These are phyloP conservation scores for Tachuris rubrigastra DNA, from an alignment of 2,113 vertebrate species.

Conservation along the genomic window DNA sequence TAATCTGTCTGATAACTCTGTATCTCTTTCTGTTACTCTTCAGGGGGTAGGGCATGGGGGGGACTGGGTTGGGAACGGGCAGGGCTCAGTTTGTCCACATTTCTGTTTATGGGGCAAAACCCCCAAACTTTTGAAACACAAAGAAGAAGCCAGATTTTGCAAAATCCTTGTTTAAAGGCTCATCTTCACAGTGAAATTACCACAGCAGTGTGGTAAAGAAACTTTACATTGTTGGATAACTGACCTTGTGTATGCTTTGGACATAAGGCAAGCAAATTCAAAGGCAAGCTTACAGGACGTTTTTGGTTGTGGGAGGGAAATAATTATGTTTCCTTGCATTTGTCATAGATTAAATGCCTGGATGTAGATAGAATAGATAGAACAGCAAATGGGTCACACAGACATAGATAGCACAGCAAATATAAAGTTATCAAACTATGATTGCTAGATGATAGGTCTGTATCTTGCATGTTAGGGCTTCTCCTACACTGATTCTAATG, in stretches of 20 bases:
- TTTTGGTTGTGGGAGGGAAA: neutral
- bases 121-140: neutral
- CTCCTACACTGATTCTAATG: neutral
- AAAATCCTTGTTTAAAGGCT: neutral
- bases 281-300: neutral
- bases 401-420: neutral
- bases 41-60: rapidly evolving
- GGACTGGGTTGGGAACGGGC: neutral
- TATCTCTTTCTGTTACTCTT: neutral
- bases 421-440: neutral
- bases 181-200: neutral
- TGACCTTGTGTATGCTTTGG: neutral
- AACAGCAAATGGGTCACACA: neutral
- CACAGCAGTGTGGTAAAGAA: neutral
- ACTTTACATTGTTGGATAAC: neutral
- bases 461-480: neutral
- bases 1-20: neutral
- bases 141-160: neutral
- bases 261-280: neutral
- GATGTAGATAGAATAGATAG: neutral
- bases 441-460: neutral
- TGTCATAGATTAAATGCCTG: neutral
- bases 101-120: neutral
- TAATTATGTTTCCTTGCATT: neutral
- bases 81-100: neutral